phyloP scores from a whole-genome alignment of 2,888 invertebrate genomes.

The Uropetala carovei region DNA sequence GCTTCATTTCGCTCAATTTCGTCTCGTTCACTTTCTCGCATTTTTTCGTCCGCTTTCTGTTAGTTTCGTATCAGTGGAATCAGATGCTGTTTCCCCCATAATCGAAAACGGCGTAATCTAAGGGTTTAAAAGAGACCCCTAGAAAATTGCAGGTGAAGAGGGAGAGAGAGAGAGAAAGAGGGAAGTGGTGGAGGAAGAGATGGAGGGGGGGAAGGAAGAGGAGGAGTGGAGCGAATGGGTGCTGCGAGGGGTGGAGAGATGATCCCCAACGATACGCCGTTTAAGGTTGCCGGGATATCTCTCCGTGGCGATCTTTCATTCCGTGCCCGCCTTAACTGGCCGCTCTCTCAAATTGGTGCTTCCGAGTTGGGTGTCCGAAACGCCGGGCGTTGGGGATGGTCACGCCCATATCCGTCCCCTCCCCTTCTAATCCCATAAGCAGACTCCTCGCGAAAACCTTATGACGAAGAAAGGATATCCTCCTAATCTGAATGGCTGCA shows the following conservation, averaged over 20 bases:
- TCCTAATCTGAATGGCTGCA: neutral
- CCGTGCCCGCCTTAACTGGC: neutral
- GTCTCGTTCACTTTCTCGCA: too few species aligned
- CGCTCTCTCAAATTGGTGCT: neutral
- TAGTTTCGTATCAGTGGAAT: neutral
- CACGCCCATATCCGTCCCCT: neutral
- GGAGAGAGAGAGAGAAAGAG: too few species aligned
- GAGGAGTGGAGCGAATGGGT: neutral
- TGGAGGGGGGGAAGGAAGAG: too few species aligned
- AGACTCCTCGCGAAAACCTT: neutral
- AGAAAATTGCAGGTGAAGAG: neutral
- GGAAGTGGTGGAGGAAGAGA: too few species aligned
- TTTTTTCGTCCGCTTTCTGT: neutral
- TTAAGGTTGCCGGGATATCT: neutral
- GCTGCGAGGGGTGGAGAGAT: too few species aligned
- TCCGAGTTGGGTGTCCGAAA: neutral
- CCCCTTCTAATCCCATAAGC: neutral
- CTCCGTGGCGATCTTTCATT: neutral
- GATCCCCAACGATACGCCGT: neutral
- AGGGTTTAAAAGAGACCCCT: neutral
- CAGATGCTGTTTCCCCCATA: neutral
- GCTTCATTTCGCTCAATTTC: too few species aligned
- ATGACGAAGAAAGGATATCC: neutral
- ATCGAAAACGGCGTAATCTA: neutral
- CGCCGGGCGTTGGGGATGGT: neutral